Evolutionary conservation across 2,113 vertebrate species (phyloP).

Genomic region (Garra rufa): DNA sequence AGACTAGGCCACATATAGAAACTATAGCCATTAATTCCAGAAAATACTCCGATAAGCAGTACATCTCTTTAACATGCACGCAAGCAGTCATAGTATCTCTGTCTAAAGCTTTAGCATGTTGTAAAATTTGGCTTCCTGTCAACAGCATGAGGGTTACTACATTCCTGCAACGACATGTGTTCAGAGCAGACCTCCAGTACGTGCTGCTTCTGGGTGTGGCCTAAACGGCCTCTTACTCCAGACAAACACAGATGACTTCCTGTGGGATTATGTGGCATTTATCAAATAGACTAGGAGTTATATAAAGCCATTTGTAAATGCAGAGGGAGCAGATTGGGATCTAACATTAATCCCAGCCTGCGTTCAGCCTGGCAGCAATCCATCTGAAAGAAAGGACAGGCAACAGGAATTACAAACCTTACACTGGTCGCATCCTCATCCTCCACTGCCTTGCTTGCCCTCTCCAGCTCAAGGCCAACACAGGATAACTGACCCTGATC

Average conservation of each 20-base stretch:
- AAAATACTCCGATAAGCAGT: background rate
- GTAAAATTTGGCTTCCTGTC: background rate
- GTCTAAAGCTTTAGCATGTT: background rate
- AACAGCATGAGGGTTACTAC: background rate
- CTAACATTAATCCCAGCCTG: slow-evolving; percentile 64
- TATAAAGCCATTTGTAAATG: slow-evolving; percentile 69
- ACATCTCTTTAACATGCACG: background rate
- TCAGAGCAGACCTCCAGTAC: slow-evolving; percentile 31
- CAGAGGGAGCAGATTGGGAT: slow-evolving; percentile 67
- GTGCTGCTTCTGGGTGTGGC: slow-evolving; percentile 48
- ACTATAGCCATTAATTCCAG: background rate
- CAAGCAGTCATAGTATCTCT: background rate
- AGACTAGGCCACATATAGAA: background rate
- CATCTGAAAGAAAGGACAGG: slow-evolving; percentile 28
- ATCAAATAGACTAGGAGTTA: slow-evolving; percentile 62
- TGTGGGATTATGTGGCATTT: slow-evolving; percentile 57
- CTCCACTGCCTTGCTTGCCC: background rate
- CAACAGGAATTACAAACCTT: background rate
- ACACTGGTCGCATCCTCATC: background rate
- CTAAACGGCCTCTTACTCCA: slow-evolving; percentile 34
- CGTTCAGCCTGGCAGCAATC: slow-evolving; percentile 23
- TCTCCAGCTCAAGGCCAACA: background rate
- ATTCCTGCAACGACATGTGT: slow-evolving; percentile 23
- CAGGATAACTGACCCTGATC: background rate
- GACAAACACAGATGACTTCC: slow-evolving; percentile 54